Conservation (phyloP, 2,797 vertebrate genomes). For the Cephalopachus bancanus region DNA sequence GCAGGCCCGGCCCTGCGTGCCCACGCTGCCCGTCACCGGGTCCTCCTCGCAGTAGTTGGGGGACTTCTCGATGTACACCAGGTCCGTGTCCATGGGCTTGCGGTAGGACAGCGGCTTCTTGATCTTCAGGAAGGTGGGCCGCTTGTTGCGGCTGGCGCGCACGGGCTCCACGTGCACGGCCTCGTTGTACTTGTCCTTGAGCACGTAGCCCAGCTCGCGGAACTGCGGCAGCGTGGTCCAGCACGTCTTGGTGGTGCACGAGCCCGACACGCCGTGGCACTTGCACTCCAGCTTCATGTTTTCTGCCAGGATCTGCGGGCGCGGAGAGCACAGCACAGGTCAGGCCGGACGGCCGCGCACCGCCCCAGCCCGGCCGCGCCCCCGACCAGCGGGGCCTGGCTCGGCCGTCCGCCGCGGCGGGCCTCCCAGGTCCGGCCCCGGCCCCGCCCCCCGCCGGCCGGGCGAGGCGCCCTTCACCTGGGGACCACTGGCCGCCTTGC, state of each 20-base stretch:
- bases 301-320: slow-evolving; percentile 94
- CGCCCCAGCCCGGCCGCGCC: background rate
- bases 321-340: slow-evolving; percentile 1
- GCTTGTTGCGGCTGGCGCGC: slow-evolving; percentile 96
- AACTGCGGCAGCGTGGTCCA: slow-evolving; percentile 99
- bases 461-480: background rate
- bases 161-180: slow-evolving; percentile 97
- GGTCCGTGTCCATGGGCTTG: slow-evolving; percentile 97
- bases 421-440: too few relatives aligned
- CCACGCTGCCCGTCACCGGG: slow-evolving; percentile 95
- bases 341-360: too few relatives aligned
- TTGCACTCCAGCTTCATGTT: slow-evolving; percentile 98
- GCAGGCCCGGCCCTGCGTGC: slow-evolving; percentile 97
- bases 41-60: slow-evolving; percentile 99
- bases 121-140: slow-evolving; percentile 97
- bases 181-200: slow-evolving; percentile 97
- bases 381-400: background rate
- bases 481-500: background rate
- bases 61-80: slow-evolving; percentile 97
- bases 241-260: slow-evolving; percentile 98
- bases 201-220: slow-evolving; percentile 96
- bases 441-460: too few relatives aligned
- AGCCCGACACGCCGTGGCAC: slow-evolving; percentile 97
- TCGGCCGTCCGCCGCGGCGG: too few relatives aligned
- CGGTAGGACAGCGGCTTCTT: slow-evolving; percentile 97